Evolutionary conservation across 2,113 vertebrate species (phyloP).

Genomic region (Nymphicus hollandicus): DNA sequence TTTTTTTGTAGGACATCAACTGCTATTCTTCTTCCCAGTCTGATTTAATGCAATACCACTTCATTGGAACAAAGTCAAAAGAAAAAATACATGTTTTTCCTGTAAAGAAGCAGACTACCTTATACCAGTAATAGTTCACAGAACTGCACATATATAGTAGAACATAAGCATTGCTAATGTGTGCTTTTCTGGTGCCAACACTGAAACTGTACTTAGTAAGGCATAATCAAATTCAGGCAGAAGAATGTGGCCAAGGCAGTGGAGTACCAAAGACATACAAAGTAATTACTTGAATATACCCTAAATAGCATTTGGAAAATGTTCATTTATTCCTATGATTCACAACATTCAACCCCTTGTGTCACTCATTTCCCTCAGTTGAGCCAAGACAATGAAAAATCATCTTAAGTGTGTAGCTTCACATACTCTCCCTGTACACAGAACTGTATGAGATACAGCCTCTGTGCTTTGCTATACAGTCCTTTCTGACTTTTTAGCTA

Average conservation of each 20-base stretch:
- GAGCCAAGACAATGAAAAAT: neutral
- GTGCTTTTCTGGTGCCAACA: neutral
- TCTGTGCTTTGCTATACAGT: neutral
- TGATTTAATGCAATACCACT: neutral
- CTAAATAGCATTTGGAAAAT: neutral
- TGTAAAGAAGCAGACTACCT: neutral
- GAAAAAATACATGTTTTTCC: neutral
- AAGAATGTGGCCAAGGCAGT: neutral
- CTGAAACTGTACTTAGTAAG: neutral
- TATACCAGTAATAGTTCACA: neutral
- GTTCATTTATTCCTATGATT: neutral
- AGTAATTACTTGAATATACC: neutral
- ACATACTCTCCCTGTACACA: neutral
- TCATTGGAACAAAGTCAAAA: neutral
- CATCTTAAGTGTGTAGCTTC: neutral
- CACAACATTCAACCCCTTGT: neutral
- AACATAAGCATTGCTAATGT: neutral
- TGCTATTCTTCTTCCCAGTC: neutral
- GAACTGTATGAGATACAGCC: neutral
- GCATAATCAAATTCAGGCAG: neutral
- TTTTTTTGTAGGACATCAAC: neutral
- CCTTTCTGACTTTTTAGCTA: neutral
- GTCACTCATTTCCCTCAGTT: neutral
- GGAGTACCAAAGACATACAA: neutral
- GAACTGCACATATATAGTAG: neutral